Evolutionary conservation across 2,888 invertebrate species (phyloP).

Genomic region (Chrysolina haemoptera): DNA sequence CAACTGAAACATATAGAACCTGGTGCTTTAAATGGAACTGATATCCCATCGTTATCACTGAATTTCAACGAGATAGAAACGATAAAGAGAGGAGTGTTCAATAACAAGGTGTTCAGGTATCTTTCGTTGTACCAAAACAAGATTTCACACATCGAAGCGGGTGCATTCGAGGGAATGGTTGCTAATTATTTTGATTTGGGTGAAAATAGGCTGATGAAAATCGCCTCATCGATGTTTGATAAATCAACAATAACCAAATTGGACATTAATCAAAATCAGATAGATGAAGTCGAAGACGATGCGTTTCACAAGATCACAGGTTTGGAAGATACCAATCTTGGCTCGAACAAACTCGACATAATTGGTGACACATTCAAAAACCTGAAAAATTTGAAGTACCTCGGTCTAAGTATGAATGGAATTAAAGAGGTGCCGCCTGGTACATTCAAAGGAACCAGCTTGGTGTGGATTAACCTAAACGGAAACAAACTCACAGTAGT

Average conservation of each 20-base stretch:
- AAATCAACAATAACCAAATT: too few relatives aligned
- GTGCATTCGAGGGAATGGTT: slow-evolving; percentile 21
- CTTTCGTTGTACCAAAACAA: too few relatives aligned
- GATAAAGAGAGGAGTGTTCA: too few relatives aligned
- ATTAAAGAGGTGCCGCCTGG: not conserved
- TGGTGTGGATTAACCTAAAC: not conserved
- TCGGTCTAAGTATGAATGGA: not conserved
- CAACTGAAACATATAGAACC: slow-evolving; percentile 12
- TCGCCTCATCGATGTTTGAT: too few relatives aligned
- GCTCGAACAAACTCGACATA: slow-evolving; percentile 9
- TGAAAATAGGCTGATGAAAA: not conserved
- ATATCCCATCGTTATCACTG: not conserved
- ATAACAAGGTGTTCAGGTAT: too few relatives aligned
- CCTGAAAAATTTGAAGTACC: not conserved
- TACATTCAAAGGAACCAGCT: slow-evolving; percentile 6
- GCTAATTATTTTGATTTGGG: not conserved
- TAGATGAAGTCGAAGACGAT: slow-evolving; percentile 11
- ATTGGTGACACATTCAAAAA: too few relatives aligned
- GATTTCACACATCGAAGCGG: too few relatives aligned
- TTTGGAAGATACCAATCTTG: not conserved
- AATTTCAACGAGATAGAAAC: too few relatives aligned
- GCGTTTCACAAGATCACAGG: slow-evolving; percentile 3
- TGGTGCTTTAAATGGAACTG: slow-evolving; percentile 12
- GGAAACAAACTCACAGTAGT: too few relatives aligned
- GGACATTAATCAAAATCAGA: not conserved